Base-by-base conservation (phyloP, 2,113 vertebrate genomes). In the Chrysemys picta region DNA sequence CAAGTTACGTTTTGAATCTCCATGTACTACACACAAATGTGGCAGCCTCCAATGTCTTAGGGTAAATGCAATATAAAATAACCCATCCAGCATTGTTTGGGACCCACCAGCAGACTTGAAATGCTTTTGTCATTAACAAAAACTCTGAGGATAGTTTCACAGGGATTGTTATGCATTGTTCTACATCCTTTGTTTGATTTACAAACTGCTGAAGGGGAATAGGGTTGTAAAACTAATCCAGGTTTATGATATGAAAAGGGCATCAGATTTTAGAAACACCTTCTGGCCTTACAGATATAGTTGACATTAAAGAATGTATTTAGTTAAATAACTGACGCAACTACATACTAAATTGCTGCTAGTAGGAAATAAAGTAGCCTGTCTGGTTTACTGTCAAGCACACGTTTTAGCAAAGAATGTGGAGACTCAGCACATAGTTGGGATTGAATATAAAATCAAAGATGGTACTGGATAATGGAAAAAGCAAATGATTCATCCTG, bases 141-240 rank as follows among this genome's bases (percentile, higher is more conserved):
- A 97, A 62, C 93, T 96, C 90, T 1, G 4, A 97, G 84, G 85
- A 80, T 96, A 53, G 89, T 96, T 97, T 97, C 94, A 86, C 85
- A 80, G 89, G 78, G 91, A 96, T 95, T 97, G 93, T 96, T 97
- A 93, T 94, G 81, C 87, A 92, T 97, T 97, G 97, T 98, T 97
- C 92, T 95, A 79, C 80, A 76, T 65, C 75, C 89, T 96, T 97
- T 96, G 83, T 96, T 97, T 97, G 96, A 97, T 97, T 97, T 96
- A 96, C 84, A 97, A 97, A 97, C 92, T 98, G 93, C 94, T 95
- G 94, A 97, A 93, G 94, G 85, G 97, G 96, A 97, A 97, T 88
- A 95, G 79, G 83, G 81, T 80, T 96, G 89, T 97, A 97, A 98
- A 96, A 84, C 59, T 97, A 97, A 96, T 95, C 82, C 87, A 96